Conservation (phyloP, 1,140 invertebrate species). For the Manduca sexta region DNA sequence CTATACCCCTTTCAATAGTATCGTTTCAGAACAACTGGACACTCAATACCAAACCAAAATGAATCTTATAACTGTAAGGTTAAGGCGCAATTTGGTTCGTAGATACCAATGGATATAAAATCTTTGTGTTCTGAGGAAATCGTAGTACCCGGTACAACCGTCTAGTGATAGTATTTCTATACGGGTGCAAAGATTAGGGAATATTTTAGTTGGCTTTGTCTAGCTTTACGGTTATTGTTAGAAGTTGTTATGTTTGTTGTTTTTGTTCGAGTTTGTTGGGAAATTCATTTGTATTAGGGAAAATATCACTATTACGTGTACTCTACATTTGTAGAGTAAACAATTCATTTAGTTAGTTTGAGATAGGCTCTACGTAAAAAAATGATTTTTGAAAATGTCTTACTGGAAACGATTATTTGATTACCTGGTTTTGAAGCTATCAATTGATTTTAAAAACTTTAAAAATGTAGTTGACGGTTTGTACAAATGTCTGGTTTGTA, state of each 20-base stretch:
- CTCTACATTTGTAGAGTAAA: too few relatives aligned
- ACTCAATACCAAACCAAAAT: not conserved
- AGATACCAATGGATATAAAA: not conserved
- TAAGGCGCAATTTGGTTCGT: constrained; percentile 11
- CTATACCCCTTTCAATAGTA: not conserved
- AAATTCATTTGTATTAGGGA: too few relatives aligned
- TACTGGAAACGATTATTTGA: too few relatives aligned
- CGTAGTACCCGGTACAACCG: constrained; percentile 23
- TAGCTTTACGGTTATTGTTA: constrained; percentile 8
- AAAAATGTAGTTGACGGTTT: too few relatives aligned
- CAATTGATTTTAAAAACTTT: too few relatives aligned
- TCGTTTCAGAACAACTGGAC: not conserved
- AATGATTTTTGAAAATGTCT: too few relatives aligned
- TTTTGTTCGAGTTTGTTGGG: not conserved
- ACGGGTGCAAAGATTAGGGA: constrained; percentile 35
- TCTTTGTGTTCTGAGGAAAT: not conserved
- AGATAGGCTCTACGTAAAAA: too few relatives aligned
- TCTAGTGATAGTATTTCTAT: constrained; percentile 37
- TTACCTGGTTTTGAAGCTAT: too few relatives aligned
- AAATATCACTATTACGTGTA: too few relatives aligned
- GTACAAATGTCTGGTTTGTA: too few relatives aligned
- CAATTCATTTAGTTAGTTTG: too few relatives aligned
- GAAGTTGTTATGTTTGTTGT: constrained; percentile 1
- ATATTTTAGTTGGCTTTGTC: constrained; percentile 28
- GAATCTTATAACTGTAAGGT: not conserved